Conservation (phyloP, 2,113 vertebrate species). For the Sorex araneus region DNA sequence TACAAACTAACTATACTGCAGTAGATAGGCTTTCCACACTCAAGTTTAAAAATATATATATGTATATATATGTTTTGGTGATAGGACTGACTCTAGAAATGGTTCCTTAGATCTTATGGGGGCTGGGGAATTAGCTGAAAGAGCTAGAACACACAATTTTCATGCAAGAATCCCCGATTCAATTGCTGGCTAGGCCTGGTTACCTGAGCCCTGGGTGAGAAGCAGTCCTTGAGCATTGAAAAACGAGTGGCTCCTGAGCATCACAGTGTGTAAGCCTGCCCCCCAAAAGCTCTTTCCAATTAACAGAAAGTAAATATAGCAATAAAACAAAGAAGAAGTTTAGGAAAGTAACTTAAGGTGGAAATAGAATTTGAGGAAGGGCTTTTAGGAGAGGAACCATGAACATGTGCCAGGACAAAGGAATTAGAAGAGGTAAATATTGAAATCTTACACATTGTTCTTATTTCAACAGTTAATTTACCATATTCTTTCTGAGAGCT, state of each 20-base stretch:
- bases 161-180: too few relatives aligned
- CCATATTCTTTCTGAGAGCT: constrained; percentile 55
- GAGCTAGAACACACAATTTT: too few relatives aligned
- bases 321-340: constrained; percentile 47
- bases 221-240: too few relatives aligned
- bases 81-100: too few relatives aligned
- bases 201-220: too few relatives aligned
- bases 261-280: too few relatives aligned
- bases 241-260: too few relatives aligned
- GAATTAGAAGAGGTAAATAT: not conserved
- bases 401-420: constrained; percentile 57
- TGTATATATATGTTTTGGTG: too few relatives aligned
- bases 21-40: not conserved
- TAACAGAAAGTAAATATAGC: constrained; percentile 16
- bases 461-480: constrained; percentile 63
- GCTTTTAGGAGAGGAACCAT: constrained; percentile 56
- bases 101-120: too few relatives aligned
- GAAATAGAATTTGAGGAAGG: constrained; percentile 23
- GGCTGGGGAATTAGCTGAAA: too few relatives aligned
- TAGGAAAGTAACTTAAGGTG: constrained; percentile 3
- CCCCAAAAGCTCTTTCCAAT: constrained; percentile 46
- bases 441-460: constrained; percentile 65
- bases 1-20: constrained; percentile 22
- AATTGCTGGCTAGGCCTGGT: too few relatives aligned
- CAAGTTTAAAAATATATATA: too few relatives aligned